phyloP scores from a whole-genome alignment of 2,888 invertebrate species.

The Brassicogethes aeneus region DNA sequence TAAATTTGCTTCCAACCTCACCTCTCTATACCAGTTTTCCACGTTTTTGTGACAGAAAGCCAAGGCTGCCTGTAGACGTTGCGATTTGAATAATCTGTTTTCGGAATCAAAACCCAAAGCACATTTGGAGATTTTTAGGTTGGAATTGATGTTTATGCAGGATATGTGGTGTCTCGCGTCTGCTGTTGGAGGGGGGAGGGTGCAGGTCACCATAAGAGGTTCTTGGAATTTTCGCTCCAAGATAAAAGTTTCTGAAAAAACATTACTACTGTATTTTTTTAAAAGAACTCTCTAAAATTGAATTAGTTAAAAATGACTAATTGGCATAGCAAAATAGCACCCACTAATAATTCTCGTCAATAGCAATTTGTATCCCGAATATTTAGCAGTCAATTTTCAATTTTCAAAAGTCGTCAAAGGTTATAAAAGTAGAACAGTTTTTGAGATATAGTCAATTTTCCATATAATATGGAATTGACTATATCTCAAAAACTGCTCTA shows the following conservation, averaged over 20 bases:
- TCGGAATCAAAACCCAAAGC: conserved; percentile 55
- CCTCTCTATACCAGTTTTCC: conserved; percentile 56
- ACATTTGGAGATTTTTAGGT: conserved; percentile 49
- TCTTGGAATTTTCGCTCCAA: conserved; percentile 54
- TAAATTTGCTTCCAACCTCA: conserved; percentile 34
- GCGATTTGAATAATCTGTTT: conserved; percentile 54
- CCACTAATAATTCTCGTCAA: too few relatives aligned
- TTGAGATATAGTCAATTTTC: too few relatives aligned
- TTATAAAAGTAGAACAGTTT: too few relatives aligned
- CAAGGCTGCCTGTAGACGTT: conserved; percentile 54
- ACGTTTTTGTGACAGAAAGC: conserved; percentile 56
- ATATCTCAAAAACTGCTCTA: too few relatives aligned
- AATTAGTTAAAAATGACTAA: too few relatives aligned
- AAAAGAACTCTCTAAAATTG: too few relatives aligned
- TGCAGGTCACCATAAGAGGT: conserved; percentile 57
- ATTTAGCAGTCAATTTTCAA: too few relatives aligned
- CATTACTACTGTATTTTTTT: too few relatives aligned
- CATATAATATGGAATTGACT: too few relatives aligned
- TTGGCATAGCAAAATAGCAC: too few relatives aligned
- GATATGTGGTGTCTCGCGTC: conserved; percentile 44
- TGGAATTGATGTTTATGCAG: conserved; percentile 46
- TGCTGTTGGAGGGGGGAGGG: conserved; percentile 48
- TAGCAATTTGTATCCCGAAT: too few relatives aligned
- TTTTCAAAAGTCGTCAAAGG: too few relatives aligned
- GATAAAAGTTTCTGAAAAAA: conserved; percentile 44